These are phyloP conservation scores for Otis tarda DNA, from an alignment of 2,113 vertebrate species.

Conservation along the genomic window DNA sequence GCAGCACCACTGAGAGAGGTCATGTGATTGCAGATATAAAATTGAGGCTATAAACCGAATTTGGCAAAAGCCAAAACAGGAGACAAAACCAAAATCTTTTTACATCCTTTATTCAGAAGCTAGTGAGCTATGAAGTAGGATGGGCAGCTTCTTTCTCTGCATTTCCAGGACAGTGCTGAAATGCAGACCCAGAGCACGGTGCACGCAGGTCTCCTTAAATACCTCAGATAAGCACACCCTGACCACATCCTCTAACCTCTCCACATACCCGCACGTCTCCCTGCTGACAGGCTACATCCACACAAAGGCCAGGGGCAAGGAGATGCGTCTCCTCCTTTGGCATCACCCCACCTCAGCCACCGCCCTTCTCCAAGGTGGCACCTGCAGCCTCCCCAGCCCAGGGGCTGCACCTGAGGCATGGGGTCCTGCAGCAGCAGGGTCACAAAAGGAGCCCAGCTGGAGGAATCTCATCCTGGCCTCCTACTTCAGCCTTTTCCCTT, in stretches of 20 bases:
- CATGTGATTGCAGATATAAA: not conserved
- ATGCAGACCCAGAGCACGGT: rapidly evolving
- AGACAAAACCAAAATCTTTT: not conserved
- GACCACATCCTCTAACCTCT: rapidly evolving
- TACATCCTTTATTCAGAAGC: not conserved
- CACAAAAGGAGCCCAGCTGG: not conserved
- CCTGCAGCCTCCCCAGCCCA: not conserved
- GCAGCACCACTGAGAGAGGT: not conserved
- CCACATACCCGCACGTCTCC: rapidly evolving
- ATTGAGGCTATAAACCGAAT: not conserved
- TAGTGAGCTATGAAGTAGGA: not conserved
- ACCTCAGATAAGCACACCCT: not conserved
- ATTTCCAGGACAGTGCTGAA: not conserved
- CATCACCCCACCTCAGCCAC: not conserved
- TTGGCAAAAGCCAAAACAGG: not conserved
- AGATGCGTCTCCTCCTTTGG: not conserved
- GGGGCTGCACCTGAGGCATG: rapidly evolving
- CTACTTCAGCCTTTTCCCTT: not conserved
- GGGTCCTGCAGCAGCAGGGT: not conserved
- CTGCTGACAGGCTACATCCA: not conserved
- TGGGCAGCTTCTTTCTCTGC: not conserved
- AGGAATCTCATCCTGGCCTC: rapidly evolving
- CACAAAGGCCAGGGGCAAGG: not conserved
- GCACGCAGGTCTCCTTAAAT: not conserved
- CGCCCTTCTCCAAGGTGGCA: rapidly evolving